phyloP scores from a whole-genome alignment of 1,140 invertebrate genomes.

The Drosophila equinoxialis region DNA sequence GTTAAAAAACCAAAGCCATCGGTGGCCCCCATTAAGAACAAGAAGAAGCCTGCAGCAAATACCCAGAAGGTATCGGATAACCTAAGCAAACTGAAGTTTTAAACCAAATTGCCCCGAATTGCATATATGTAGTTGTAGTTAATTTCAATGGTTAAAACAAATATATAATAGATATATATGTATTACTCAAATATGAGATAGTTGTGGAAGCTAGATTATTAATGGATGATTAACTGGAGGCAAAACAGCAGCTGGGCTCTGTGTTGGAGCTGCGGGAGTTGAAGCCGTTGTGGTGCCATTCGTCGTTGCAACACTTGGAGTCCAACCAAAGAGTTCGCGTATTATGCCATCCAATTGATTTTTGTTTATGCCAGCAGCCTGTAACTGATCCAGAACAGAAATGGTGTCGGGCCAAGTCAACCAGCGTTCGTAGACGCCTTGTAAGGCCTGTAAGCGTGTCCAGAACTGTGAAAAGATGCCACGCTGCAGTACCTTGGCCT shows the following conservation, averaged over 20 bases:
- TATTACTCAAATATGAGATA: conserved; percentile 23
- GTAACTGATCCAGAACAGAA: conserved; percentile 53
- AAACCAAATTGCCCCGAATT: conserved; percentile 21
- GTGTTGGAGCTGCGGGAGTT: conserved; percentile 31
- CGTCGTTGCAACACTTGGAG: not conserved
- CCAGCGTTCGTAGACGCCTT: conserved; percentile 69
- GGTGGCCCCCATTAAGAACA: conserved; percentile 58
- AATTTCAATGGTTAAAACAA: conserved; percentile 51
- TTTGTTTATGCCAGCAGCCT: conserved; percentile 59
- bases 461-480: conserved; percentile 73
- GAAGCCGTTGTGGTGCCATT: conserved; percentile 44
- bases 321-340: conserved; percentile 67
- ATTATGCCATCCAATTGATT: conserved; percentile 58
- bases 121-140: conserved; percentile 31
- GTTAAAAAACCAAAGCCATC: conserved; percentile 73
- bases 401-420: conserved; percentile 46
- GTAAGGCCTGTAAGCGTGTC: conserved; percentile 47
- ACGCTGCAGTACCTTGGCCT: conserved; percentile 56
- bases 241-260: conserved; percentile 46
- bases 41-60: conserved; percentile 68
- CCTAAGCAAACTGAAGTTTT: conserved; percentile 77
- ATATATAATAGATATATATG: conserved; percentile 62
- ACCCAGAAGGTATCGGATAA: conserved; percentile 70
- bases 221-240: conserved; percentile 34
- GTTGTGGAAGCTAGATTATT: conserved; percentile 13